These are phyloP conservation scores for Allolobophora icterica DNA, from an alignment of 2,888 invertebrate species.

Conservation along the genomic window DNA sequence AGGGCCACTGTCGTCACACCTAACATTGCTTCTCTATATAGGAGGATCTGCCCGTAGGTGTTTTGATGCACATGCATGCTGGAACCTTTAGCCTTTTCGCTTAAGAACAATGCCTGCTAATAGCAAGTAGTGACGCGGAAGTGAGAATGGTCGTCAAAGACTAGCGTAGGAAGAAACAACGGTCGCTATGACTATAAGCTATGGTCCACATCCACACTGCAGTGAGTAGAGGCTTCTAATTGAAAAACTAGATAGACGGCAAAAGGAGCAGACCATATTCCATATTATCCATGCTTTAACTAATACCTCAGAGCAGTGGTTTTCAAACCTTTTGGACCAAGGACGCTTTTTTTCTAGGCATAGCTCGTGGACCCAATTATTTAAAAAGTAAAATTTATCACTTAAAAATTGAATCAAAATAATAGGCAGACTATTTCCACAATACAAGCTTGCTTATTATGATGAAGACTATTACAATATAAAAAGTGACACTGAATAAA, in stretches of 20 bases:
- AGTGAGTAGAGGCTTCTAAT: not conserved
- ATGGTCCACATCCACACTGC: not conserved
- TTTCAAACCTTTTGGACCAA: too few species aligned
- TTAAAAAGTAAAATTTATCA: too few species aligned
- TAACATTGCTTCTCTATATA: not conserved
- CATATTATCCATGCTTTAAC: too few species aligned
- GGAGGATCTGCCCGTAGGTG: not conserved
- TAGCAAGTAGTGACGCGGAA: not conserved
- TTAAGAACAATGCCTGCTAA: not conserved
- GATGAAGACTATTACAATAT: too few species aligned
- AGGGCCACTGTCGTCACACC: not conserved
- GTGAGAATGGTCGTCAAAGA: not conserved
- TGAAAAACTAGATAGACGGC: not conserved
- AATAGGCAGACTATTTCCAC: too few species aligned
- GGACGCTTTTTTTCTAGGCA: too few species aligned
- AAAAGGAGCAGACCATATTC: not conserved
- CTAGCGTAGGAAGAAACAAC: not conserved
- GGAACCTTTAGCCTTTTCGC: constrained; percentile 8
- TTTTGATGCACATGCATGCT: not conserved
- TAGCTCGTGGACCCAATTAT: too few species aligned
- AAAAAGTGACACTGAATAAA: too few species aligned
- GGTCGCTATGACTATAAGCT: not conserved
- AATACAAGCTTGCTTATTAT: too few species aligned
- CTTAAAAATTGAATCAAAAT: too few species aligned
- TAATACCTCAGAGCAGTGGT: too few species aligned